These are phyloP conservation scores for Osmerus eperlanus DNA, from an alignment of 2,113 vertebrate species.

Conservation along the genomic window DNA sequence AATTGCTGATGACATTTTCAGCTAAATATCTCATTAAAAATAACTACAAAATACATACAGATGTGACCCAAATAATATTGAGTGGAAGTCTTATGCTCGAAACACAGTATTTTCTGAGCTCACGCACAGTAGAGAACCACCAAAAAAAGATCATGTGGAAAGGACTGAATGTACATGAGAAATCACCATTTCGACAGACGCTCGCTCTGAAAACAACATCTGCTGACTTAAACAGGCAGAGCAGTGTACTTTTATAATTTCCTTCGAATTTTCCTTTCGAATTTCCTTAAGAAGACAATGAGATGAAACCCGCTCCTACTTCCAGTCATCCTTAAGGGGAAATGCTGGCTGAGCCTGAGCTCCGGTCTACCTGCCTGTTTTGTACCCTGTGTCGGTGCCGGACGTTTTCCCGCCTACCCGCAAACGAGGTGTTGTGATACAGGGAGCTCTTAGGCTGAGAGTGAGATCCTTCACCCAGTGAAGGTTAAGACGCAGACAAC, in stretches of 20 bases:
- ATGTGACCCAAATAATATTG: not conserved
- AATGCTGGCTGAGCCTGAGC: not conserved
- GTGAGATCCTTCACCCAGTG: conserved; percentile 2
- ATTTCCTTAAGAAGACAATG: conserved; percentile 6
- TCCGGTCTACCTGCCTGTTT: not conserved
- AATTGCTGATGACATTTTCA: not conserved
- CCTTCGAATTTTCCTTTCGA: no score
- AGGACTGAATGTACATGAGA: not conserved
- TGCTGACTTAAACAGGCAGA: not conserved
- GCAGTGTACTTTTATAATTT: conserved; percentile 12
- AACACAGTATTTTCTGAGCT: not conserved
- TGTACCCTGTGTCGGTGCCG: not conserved
- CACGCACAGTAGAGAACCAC: not conserved
- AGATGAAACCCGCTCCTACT: not conserved
- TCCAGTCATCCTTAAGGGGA: not conserved
- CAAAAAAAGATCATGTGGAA: not conserved
- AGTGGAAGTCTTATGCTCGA: not conserved
- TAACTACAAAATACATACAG: not conserved
- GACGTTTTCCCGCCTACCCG: not conserved
- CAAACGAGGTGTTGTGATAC: conserved; percentile 3
- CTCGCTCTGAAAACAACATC: conserved; percentile 9
- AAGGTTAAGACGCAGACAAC: not conserved
- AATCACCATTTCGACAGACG: conserved; percentile 39
- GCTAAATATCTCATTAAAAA: not conserved
- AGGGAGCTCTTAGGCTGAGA: conserved; percentile 1